Evolutionary conservation across 2,797 vertebrate genomes (phyloP).

Genomic region (Pseudochaenichthys georgianus): DNA sequence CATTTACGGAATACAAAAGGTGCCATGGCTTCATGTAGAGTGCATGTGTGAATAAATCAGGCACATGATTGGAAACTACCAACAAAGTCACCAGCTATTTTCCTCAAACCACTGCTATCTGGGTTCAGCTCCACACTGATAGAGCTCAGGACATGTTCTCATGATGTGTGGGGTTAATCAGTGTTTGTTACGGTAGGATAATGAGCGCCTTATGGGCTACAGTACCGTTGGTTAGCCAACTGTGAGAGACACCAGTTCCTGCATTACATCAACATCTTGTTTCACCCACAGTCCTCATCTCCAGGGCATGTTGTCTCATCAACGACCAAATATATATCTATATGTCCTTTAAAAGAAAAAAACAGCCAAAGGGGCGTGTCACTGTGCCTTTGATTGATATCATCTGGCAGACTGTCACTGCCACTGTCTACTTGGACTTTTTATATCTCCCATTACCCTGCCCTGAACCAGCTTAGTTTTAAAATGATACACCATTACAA

Average conservation of each 20-base stretch:
- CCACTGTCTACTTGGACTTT: not conserved
- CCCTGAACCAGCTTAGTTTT: too few species aligned
- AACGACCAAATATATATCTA: not conserved
- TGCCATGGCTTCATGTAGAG: not conserved
- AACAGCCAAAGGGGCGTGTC: too few species aligned
- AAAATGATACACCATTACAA: too few species aligned
- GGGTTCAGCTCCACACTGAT: too few species aligned
- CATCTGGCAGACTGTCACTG: too few species aligned
- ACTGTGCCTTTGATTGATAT: too few species aligned
- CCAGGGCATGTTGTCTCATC: constrained; percentile 9
- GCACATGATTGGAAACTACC: not conserved
- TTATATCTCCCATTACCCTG: too few species aligned
- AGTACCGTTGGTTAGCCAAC: not conserved
- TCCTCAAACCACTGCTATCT: too few species aligned
- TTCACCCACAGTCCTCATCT: not conserved
- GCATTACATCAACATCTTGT: not conserved
- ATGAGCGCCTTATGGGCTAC: not conserved
- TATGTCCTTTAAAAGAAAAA: too few species aligned
- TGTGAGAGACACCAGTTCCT: not conserved
- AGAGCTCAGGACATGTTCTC: too few species aligned
- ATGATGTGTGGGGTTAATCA: not conserved
- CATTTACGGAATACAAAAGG: not conserved
- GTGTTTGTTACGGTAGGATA: not conserved
- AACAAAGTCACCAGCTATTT: not conserved
- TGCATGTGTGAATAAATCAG: not conserved